Conservation (phyloP, 2,888 invertebrate species). For the Athalia cordata region DNA sequence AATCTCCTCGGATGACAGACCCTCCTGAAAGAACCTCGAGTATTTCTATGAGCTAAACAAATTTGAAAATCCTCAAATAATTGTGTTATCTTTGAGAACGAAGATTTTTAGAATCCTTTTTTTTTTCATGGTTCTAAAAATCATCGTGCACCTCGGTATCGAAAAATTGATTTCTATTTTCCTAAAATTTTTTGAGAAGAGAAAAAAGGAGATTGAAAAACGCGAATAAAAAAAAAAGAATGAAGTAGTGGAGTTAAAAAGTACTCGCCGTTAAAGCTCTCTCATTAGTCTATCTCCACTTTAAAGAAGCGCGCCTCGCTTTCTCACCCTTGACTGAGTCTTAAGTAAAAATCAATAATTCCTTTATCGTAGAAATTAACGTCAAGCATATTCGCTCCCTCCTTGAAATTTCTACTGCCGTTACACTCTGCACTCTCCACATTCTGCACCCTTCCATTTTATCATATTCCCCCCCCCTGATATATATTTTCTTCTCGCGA, state of each 20-base stretch:
- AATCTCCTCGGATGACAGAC: slow-evolving; percentile 29
- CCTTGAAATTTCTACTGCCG: slow-evolving; percentile 58
- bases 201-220: background rate
- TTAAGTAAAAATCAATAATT: slow-evolving; percentile 72
- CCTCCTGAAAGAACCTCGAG: slow-evolving; percentile 5
- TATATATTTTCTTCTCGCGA: slow-evolving; percentile 29
- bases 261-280: slow-evolving; percentile 57
- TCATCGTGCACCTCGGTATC: too few relatives aligned
- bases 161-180: background rate
- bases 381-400: slow-evolving; percentile 69
- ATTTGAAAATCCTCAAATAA: slow-evolving; percentile 34
- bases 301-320: slow-evolving; percentile 56
- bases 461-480: slow-evolving; percentile 9
- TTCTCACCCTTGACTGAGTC: slow-evolving; percentile 64
- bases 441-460: slow-evolving; percentile 26
- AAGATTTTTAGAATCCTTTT: too few relatives aligned
- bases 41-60: slow-evolving; percentile 31
- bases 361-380: slow-evolving; percentile 72
- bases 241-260: background rate
- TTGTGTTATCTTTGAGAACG: slow-evolving; percentile 2
- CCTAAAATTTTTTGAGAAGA: background rate
- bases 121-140: too few relatives aligned
- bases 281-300: slow-evolving; percentile 65
- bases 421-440: slow-evolving; percentile 37
- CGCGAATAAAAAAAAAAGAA: background rate